These are phyloP conservation scores for Drosophila heteroneura DNA, from an alignment of 2,888 invertebrate genomes.

Conservation along the genomic window DNA sequence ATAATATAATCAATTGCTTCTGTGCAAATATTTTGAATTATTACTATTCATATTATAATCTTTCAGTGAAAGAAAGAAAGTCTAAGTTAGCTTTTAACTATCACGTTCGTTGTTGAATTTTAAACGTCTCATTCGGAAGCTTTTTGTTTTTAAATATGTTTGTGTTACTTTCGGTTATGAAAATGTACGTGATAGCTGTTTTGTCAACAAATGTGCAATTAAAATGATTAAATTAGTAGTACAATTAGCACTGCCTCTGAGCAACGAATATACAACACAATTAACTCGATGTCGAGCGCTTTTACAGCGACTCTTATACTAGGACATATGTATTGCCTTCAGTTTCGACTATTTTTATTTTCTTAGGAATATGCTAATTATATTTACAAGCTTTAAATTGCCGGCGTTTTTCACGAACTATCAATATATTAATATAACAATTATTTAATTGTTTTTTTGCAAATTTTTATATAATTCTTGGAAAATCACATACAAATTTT, in stretches of 20 bases:
- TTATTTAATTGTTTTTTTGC: neutral
- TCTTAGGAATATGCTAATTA: neutral
- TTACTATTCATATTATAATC: neutral
- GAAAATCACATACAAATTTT: neutral
- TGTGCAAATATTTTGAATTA: neutral
- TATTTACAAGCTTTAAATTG: neutral
- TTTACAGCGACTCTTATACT: neutral
- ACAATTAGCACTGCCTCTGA: neutral
- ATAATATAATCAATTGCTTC: neutral
- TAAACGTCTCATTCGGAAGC: neutral
- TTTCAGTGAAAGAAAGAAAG: neutral
- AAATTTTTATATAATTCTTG: neutral
- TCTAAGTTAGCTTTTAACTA: neutral
- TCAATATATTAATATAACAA: neutral
- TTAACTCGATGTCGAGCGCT: neutral
- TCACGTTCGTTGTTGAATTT: too few species aligned
- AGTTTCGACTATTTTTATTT: neutral
- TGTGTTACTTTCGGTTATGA: neutral
- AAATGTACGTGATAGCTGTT: slow-evolving; percentile 2
- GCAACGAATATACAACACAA: neutral
- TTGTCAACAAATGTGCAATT: slow-evolving; percentile 13
- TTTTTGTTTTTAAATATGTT: neutral
- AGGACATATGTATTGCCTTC: neutral
- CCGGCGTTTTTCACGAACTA: neutral
- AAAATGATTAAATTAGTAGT: neutral